Conservation (phyloP, 2,888 invertebrate species). For the Euplexia lucipara region DNA sequence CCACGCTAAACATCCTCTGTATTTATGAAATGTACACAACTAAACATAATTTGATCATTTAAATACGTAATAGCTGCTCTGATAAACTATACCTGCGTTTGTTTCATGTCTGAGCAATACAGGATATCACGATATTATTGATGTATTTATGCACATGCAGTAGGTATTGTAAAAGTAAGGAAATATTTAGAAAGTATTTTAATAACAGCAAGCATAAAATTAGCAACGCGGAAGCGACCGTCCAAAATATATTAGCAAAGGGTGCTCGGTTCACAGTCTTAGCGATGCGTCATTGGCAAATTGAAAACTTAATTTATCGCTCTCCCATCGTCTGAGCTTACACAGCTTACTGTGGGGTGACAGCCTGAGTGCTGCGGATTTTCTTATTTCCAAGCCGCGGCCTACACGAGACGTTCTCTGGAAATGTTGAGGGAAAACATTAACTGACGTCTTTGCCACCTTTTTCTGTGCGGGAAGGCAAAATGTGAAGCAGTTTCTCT, state of each 20-base stretch:
- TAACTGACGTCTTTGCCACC: slow-evolving; percentile 49
- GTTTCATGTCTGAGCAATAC: slow-evolving; percentile 11
- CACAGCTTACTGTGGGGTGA: slow-evolving; percentile 77
- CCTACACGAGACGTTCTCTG: slow-evolving; percentile 40
- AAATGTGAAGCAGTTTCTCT: slow-evolving; percentile 29
- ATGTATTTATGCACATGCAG: background rate
- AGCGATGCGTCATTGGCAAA: slow-evolving; percentile 84
- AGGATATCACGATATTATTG: slow-evolving; percentile 4
- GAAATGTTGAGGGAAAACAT: slow-evolving; percentile 48
- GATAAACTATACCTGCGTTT: slow-evolving; percentile 29
- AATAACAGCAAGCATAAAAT: slow-evolving; percentile 37
- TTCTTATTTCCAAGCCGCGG: slow-evolving; percentile 71
- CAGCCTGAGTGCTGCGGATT: slow-evolving; percentile 75
- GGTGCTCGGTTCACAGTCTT: slow-evolving; percentile 70
- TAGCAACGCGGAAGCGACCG: slow-evolving; percentile 59
- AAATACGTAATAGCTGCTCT: slow-evolving; percentile 57
- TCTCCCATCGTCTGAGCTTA: slow-evolving; percentile 79
- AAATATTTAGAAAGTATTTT: too few relatives aligned
- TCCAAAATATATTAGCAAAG: slow-evolving; percentile 66
- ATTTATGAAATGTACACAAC: slow-evolving; percentile 69
- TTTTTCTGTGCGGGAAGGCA: slow-evolving; percentile 9
- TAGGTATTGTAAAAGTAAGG: background rate
- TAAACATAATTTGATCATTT: slow-evolving; percentile 64
- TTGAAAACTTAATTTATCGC: slow-evolving; percentile 85
- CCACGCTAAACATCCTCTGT: slow-evolving; percentile 73